These are phyloP conservation scores for Alosa alosa DNA, from an alignment of 2,113 vertebrate species.

Conservation along the genomic window DNA sequence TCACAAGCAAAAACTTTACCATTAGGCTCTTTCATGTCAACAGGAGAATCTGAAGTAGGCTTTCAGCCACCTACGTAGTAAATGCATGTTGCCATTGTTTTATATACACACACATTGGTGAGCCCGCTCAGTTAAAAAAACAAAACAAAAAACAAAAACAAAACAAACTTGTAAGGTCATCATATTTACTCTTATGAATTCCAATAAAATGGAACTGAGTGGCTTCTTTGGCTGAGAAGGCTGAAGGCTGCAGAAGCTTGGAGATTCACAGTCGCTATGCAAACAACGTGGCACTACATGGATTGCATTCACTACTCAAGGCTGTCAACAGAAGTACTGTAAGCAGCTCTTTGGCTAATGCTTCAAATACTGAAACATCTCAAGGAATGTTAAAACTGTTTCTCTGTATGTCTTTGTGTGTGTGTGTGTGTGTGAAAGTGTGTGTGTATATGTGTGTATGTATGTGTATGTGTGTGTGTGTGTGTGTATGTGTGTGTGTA, in stretches of 20 bases:
- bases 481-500: too few species aligned
- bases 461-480: constrained; percentile 18
- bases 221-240: background rate
- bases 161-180: background rate
- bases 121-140: background rate
- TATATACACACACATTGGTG: background rate
- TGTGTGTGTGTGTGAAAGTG: background rate
- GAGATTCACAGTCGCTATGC: constrained; percentile 1
- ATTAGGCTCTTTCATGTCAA: background rate
- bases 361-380: constrained; percentile 7
- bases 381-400: constrained; percentile 9
- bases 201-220: background rate
- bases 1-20: background rate
- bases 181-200: background rate
- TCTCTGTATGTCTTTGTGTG: background rate
- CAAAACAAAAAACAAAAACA: too few species aligned
- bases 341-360: constrained; percentile 13
- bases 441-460: constrained; percentile 2
- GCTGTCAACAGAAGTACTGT: background rate
- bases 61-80: background rate
- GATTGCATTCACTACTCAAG: background rate
- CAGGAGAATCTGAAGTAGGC: background rate
- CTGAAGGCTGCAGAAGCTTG: background rate
- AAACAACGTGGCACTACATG: background rate
- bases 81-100: background rate